Evolutionary conservation across 2,113 vertebrate genomes (phyloP), one percentile per base, ranked within the genome.

Genomic region (Hippolais icterina): DNA sequence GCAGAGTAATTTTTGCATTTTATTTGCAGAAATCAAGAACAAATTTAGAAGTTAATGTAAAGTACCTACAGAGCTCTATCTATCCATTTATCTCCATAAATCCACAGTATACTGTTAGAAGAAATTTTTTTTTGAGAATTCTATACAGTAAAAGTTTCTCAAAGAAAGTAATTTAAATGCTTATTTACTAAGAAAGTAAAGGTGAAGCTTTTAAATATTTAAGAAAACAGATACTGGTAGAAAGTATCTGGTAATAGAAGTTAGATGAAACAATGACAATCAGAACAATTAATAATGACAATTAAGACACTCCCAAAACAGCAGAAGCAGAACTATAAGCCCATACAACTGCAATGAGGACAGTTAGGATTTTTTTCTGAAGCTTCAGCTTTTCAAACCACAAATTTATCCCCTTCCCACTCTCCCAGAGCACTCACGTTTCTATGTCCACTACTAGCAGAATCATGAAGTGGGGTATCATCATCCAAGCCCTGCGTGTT

Each of bases 401-500:
- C 0, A 0, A 37, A 25, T 46, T 63, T 41, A 61, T 16, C 28
- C 15, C 50, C 12, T 24, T 91, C 46, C 63, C 28, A 9, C 20
- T 74, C 37, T 31, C 20, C 29, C 46, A 29, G 25, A 29, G 79
- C 74, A 98, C 98, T 97, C 98, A 99, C 99, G 31, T 99, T 99
- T 98, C 98, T 99, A 41, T 99, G 99, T 27, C 99, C 99, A 83
- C 99, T 99, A 87, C 99, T 99, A 66, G 99, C 99, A 74, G 99
- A 99, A 87, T 99, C 99, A 42, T 99, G 99, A 29, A 99, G 99
- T 3, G 99, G 99, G 1, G 99, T 99, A 97, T 99, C 99, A 60
- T 99, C 99, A 86, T 99, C 99, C 97, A 99, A 97, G 79, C 99
- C 99, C 93, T 99, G 99, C 0, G 99, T 99, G 97, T 99, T 99